Conservation (phyloP, 2,888 invertebrate genomes). For the Limnephilus auricula region DNA sequence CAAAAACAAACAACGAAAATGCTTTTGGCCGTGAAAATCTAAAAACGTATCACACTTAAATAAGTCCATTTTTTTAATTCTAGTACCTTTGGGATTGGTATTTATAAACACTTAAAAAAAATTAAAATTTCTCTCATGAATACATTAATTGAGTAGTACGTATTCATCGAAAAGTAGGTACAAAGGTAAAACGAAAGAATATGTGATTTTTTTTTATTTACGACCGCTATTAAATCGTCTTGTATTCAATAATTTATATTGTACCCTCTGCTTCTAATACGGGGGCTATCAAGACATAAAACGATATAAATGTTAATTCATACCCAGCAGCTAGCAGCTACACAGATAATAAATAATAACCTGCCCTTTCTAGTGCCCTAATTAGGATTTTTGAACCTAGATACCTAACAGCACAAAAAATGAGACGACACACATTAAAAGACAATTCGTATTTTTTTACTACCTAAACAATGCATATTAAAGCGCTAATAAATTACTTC, state of each 20-base stretch:
- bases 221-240: constrained; percentile 6
- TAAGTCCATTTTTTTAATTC: no score
- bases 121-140: background rate
- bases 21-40: no score
- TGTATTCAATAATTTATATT: constrained; percentile 19
- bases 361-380: background rate
- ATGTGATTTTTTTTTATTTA: constrained; percentile 21
- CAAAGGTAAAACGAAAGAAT: background rate
- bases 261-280: background rate
- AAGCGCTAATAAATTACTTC: no score
- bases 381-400: background rate
- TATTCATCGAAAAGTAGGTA: no score
- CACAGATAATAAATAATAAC: background rate
- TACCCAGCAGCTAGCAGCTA: background rate
- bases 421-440: background rate
- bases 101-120: background rate
- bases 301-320: constrained; percentile 5
- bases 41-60: no score
- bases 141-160: background rate
- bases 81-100: no score
- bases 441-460: background rate
- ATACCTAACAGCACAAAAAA: background rate
- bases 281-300: constrained; percentile 12
- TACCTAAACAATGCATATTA: no score
- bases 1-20: no score